These are phyloP conservation scores for Tenodera sinensis DNA, from an alignment of 2,888 invertebrate genomes.

Conservation along the genomic window DNA sequence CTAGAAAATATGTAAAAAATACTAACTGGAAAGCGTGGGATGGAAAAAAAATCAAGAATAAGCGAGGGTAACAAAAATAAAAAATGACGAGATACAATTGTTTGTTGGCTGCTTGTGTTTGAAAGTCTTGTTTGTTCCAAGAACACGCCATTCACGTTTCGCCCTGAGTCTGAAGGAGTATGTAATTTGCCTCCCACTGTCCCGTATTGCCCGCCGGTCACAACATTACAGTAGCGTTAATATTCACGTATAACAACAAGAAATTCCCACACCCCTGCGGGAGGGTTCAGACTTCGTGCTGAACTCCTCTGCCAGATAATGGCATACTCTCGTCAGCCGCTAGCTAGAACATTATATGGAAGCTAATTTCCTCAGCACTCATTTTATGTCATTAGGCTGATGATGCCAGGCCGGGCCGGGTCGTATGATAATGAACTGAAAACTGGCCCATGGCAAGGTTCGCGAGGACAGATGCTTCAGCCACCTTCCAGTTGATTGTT, in stretches of 20 bases:
- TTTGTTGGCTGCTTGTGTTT: background rate
- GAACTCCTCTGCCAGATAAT: background rate
- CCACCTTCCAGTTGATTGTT: background rate
- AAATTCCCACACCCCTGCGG: background rate
- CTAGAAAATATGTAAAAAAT: no score
- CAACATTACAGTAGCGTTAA: background rate
- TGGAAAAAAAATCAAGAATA: background rate
- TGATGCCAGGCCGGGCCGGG: background rate
- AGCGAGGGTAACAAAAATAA: background rate
- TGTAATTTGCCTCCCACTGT: background rate
- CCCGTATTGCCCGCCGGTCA: background rate
- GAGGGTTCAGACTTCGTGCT: background rate
- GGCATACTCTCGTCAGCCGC: background rate
- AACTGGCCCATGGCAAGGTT: background rate
- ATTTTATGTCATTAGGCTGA: background rate
- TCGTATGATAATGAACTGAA: background rate
- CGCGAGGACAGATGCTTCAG: background rate
- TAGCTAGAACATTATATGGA: background rate
- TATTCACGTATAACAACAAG: background rate
- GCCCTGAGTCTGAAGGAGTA: background rate
- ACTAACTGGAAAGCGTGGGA: no score
- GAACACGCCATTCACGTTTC: background rate
- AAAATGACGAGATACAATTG: background rate
- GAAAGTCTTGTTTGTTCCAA: background rate
- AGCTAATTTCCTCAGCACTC: background rate